These are phyloP conservation scores for Plecturocebus donacophilus DNA, from an alignment of 2,113 vertebrate species.

Conservation along the genomic window DNA sequence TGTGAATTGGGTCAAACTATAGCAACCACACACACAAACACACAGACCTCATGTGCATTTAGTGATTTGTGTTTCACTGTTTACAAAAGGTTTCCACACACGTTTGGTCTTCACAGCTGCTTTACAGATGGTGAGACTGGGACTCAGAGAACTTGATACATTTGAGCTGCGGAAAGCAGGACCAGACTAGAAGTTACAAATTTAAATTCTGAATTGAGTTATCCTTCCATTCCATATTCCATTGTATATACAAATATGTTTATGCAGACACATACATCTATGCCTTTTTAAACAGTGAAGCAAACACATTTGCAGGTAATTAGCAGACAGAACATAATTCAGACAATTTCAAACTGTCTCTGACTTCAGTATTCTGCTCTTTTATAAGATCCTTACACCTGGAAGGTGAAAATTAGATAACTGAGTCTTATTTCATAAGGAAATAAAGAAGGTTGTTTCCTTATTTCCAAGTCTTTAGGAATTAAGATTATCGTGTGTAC, in stretches of 20 bases:
- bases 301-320: background rate
- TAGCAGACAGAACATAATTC: background rate
- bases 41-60: background rate
- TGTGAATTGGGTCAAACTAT: background rate
- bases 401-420: conserved; percentile 11
- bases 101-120: background rate
- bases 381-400: background rate
- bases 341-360: background rate
- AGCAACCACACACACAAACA: background rate
- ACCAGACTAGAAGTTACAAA: conserved; percentile 4
- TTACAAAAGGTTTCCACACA: conserved; percentile 3
- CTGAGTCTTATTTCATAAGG: background rate
- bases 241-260: background rate
- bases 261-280: background rate
- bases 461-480: background rate
- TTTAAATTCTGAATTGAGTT: background rate
- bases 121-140: conserved; percentile 4
- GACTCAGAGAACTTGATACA: background rate
- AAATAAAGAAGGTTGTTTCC: background rate
- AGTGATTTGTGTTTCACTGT: background rate
- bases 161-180: background rate
- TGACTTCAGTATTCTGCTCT: background rate
- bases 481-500: background rate
- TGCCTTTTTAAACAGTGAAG: background rate
- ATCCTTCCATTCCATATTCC: background rate